Evolutionary conservation across 2,797 vertebrate species (phyloP).

Genomic region (Choloepus didactylus): DNA sequence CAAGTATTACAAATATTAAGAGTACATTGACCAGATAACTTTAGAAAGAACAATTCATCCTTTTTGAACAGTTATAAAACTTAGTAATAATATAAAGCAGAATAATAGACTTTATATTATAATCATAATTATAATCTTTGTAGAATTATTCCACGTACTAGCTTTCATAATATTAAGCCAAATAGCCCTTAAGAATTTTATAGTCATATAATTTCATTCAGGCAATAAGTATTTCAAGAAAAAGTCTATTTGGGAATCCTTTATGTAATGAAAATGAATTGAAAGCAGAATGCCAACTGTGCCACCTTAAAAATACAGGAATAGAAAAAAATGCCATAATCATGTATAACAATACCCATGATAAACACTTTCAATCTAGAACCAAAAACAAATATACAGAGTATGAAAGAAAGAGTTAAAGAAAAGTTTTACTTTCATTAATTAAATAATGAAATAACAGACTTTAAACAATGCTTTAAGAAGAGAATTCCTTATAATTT

Average conservation of each 20-base stretch:
- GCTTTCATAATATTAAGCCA: background rate
- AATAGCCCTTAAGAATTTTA: constrained; percentile 51
- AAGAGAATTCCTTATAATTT: background rate
- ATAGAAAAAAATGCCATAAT: background rate
- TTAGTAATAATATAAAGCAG: constrained; percentile 9
- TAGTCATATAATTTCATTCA: constrained; percentile 60
- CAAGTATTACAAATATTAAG: background rate
- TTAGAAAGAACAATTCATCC: background rate
- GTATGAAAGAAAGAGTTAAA: background rate
- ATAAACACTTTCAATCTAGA: background rate
- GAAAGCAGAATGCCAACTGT: background rate
- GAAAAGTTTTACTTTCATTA: background rate
- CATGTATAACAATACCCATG: background rate
- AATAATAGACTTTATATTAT: background rate
- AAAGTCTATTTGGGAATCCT: constrained; percentile 22
- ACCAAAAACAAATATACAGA: background rate
- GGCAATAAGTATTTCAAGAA: constrained; percentile 41
- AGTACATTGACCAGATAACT: background rate
- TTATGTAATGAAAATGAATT: background rate
- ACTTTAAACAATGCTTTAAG: background rate
- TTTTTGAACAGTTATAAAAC: constrained; percentile 34
- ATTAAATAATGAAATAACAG: background rate
- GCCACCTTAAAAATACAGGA: background rate
- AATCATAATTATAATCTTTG: constrained; percentile 34
- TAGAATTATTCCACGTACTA: constrained; percentile 30